Conservation (phyloP, 2,888 invertebrate genomes). For the Dendrolimus pini region DNA sequence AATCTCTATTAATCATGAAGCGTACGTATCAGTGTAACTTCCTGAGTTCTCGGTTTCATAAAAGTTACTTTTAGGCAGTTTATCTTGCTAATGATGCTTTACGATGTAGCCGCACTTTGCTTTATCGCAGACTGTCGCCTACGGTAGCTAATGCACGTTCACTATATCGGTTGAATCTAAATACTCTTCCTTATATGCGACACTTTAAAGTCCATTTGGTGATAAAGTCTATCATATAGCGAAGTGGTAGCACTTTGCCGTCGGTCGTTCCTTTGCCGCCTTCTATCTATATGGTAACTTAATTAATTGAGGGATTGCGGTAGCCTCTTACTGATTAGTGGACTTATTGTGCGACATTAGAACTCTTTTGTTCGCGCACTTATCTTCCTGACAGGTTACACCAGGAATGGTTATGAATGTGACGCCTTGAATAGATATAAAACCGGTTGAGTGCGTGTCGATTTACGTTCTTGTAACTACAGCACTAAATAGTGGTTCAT, state of each 20-base stretch:
- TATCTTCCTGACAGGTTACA: conserved; percentile 36
- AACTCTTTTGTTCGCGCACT: conserved; percentile 49
- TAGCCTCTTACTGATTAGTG: conserved; percentile 46
- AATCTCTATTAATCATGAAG: conserved; percentile 33
- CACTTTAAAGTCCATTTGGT: conserved; percentile 25
- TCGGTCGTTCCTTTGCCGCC: conserved; percentile 54
- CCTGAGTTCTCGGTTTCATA: conserved; percentile 46
- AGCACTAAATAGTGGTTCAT: too few relatives aligned
- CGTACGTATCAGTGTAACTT: conserved; percentile 40
- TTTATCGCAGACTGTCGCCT: conserved; percentile 60
- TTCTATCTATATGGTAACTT: conserved; percentile 52
- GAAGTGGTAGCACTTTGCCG: conserved; percentile 36
- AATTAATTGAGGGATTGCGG: conserved; percentile 69
- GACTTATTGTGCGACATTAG: conserved; percentile 50
- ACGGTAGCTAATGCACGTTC: conserved; percentile 55
- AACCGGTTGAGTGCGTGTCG: neutral
- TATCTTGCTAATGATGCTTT: conserved; percentile 75
- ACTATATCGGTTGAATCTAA: conserved; percentile 12
- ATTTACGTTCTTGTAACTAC: too few relatives aligned
- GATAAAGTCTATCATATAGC: conserved; percentile 12
- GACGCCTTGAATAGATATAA: conserved; percentile 7
- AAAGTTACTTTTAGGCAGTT: conserved; percentile 58
- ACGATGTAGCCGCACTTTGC: conserved; percentile 52
- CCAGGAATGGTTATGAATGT: conserved; percentile 9
- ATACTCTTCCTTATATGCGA: conserved; percentile 26